These are phyloP conservation scores for Melanotaenia trifasciata DNA, from an alignment of 2,797 vertebrate genomes.

Conservation along the genomic window DNA sequence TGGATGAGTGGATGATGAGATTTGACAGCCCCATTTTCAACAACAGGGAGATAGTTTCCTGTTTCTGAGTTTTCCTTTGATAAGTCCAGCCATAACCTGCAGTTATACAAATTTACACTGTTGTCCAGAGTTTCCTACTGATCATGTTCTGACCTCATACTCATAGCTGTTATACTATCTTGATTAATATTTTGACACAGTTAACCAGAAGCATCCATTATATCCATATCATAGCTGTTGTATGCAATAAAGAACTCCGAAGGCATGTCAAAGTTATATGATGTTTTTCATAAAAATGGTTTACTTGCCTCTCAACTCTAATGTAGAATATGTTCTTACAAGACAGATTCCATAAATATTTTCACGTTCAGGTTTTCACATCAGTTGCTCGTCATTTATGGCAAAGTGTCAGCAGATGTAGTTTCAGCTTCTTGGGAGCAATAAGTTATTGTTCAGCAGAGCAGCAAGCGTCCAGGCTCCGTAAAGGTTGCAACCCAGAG, in stretches of 20 bases:
- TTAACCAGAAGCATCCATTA: too few species aligned
- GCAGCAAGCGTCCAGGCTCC: not conserved
- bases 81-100: slow-evolving; percentile 40
- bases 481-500: not conserved
- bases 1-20: slow-evolving; percentile 63
- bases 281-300: too few species aligned
- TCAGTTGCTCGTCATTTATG: too few species aligned
- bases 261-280: too few species aligned
- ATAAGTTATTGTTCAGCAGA: slow-evolving; percentile 1
- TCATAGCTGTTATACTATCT: too few species aligned
- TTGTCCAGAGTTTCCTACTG: not conserved
- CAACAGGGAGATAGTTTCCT: slow-evolving; percentile 42
- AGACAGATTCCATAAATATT: too few species aligned
- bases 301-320: too few species aligned
- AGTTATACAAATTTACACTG: not conserved
- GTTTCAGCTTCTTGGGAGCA: not conserved
- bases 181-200: too few species aligned
- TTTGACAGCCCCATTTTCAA: slow-evolving; percentile 61
- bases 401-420: not conserved
- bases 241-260: too few species aligned
- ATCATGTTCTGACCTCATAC: not conserved
- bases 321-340: too few species aligned
- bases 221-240: too few species aligned
- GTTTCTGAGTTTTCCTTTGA: slow-evolving; percentile 30
- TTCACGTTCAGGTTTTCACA: too few species aligned